Base-by-base conservation (phyloP, 2,113 vertebrate species). In the Spermophilus dauricus region DNA sequence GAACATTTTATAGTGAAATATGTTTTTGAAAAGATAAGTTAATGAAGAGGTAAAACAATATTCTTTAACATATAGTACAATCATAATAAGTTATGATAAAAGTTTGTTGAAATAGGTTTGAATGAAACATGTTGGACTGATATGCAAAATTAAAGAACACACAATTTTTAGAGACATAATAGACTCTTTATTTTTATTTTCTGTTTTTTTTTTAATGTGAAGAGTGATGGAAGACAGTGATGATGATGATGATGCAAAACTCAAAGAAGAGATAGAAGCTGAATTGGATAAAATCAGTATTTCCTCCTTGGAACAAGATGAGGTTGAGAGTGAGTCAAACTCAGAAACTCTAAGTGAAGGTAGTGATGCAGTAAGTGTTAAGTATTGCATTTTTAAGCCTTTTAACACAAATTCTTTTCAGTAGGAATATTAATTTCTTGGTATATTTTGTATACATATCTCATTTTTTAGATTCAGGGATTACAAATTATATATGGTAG, bases 221-320 rank as follows among this genome's bases (percentile, higher is more conserved):
- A 97, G 94, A 96, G 0, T 45, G 91, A 0, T 86, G 97, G 95
- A 98, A 97, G 98, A 89, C 77, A 91, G 39, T 0, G 95, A 98
- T 10, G 96, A 96, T 78, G 96, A 96, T 78, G 94, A 98, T 45
- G 97, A 24, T 81, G 81, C 69, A 95, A 67, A 45, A 69, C 98
- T 98, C 56, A 97, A 97, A 91, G 98, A 98, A 96, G 96, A 98
- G 94, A 94, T 99, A 96, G 97, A 98, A 95, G 97, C 91, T 73
- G 98, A 99, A 97, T 76, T 99, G 93, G 97, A 97, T 69, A 98
- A 98, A 96, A 94, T 99, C 69, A 98, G 96, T 30, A 51, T 98
- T 94, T 98, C 98, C 89, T 97, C 98, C 0, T 97, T 93, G 87
- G 99, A 99, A 65, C 70, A n/a, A 11, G 98, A 98, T 51, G 98